Evolutionary conservation across 1,140 invertebrate genomes (phyloP).

Genomic region (Anoplolepis gracilipes): DNA sequence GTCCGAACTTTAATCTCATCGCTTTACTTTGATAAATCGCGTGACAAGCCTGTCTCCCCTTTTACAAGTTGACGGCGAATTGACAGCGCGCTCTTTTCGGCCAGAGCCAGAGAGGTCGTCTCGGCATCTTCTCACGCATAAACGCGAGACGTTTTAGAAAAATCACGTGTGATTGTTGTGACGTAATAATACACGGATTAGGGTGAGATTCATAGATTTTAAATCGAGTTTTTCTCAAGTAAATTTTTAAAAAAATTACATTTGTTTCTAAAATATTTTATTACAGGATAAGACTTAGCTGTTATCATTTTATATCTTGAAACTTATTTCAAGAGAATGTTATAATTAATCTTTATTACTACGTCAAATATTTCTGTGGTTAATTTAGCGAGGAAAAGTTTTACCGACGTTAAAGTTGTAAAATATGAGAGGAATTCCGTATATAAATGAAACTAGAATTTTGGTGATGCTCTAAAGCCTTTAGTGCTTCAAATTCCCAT

Average conservation of each 20-base stretch:
- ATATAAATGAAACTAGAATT: background rate
- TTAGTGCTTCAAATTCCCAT: background rate
- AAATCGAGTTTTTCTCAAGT: slow-evolving; percentile 15
- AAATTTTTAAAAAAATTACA: slow-evolving; percentile 41
- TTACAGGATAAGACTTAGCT: background rate
- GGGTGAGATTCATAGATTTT: slow-evolving; percentile 28
- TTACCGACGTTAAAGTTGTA: background rate
- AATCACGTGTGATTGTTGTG: background rate
- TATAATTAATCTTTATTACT: slow-evolving; percentile 27
- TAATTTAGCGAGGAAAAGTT: background rate
- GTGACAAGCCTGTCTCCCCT: slow-evolving; percentile 40
- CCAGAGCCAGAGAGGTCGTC: background rate
- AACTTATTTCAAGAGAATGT: slow-evolving; percentile 26
- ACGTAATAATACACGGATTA: slow-evolving; percentile 23
- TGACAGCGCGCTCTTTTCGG: slow-evolving; percentile 41
- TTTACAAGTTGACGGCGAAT: slow-evolving; percentile 43
- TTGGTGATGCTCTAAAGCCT: background rate
- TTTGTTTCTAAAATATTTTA: slow-evolving; percentile 10
- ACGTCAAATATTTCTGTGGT: slow-evolving; percentile 19
- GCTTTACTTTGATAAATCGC: slow-evolving; percentile 62
- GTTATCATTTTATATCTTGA: background rate
- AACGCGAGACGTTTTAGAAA: no score
- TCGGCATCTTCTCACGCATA: background rate
- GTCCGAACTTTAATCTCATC: slow-evolving; percentile 60
- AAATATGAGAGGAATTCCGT: background rate